Percentiles rank a stretch among this genome's conserved stretches.
Evolutionary conservation across 2,113 vertebrate species (phyloP).

Genomic region (Uria aalge): DNA sequence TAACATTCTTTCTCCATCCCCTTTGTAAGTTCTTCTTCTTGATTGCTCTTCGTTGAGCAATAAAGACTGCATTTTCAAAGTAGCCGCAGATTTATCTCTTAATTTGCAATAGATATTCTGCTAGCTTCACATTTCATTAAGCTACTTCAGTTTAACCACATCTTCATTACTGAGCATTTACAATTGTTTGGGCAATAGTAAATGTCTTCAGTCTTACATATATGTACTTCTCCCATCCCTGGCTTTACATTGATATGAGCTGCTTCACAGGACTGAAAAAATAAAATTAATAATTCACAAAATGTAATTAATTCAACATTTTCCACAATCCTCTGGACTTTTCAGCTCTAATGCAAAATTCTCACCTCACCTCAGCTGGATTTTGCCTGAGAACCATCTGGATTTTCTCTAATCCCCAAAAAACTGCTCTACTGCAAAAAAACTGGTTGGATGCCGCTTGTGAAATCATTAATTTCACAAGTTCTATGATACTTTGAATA

Average conservation of each 20-base stretch:
- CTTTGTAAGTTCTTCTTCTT: background rate
- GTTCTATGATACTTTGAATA: constrained; percentile 1
- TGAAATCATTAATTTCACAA: constrained; percentile 1
- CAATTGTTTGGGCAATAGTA: background rate
- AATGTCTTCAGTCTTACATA: background rate
- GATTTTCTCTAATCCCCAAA: background rate
- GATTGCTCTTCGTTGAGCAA: background rate
- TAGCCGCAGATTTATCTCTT: background rate
- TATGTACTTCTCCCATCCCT: background rate
- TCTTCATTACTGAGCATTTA: background rate
- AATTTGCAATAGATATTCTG: background rate
- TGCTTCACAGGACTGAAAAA: background rate
- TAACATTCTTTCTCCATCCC: background rate
- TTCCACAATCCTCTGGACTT: background rate
- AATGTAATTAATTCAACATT: background rate
- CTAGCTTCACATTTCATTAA: background rate
- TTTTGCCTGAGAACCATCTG: background rate
- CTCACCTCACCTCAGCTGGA: background rate
- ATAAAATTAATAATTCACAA: background rate
- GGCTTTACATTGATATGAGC: background rate
- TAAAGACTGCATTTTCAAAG: background rate
- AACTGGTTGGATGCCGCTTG: background rate
- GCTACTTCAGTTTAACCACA: background rate
- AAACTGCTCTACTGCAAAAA: background rate
- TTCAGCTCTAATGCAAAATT: background rate